Evolutionary conservation across 2,113 vertebrate genomes (phyloP).

Genomic region (Daphoenositta chrysoptera): DNA sequence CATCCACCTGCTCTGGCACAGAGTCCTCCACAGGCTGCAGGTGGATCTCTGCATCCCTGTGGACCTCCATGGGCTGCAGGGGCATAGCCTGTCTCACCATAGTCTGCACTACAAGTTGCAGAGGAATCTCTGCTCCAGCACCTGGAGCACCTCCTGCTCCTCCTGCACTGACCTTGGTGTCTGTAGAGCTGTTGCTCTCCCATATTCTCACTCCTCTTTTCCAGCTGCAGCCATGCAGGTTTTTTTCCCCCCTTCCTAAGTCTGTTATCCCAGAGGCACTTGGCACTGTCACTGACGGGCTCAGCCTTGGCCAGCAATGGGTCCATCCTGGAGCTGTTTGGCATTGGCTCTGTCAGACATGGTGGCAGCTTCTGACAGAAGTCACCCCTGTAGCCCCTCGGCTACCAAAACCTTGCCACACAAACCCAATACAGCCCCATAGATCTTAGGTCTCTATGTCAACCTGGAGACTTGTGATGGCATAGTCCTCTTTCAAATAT

Average conservation of each 20-base stretch:
- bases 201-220: neutral
- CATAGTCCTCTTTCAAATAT: neutral
- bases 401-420: neutral
- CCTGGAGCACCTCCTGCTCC: neutral
- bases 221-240: neutral
- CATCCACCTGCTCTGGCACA: neutral
- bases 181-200: neutral
- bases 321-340: neutral
- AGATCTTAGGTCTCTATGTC: neutral
- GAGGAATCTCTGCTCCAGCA: neutral
- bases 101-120: fast-evolving
- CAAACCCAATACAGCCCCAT: fast-evolving
- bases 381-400: neutral
- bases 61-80: neutral
- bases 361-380: neutral
- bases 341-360: neutral
- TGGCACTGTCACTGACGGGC: neutral
- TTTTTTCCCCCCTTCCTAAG: neutral
- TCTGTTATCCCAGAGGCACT: neutral
- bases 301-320: neutral
- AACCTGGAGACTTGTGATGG: neutral
- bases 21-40: neutral
- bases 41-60: neutral
- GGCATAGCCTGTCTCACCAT: neutral
- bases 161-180: neutral